Evolutionary conservation across 2,797 vertebrate species (phyloP).

Genomic region (Phoxinus dragarum): DNA sequence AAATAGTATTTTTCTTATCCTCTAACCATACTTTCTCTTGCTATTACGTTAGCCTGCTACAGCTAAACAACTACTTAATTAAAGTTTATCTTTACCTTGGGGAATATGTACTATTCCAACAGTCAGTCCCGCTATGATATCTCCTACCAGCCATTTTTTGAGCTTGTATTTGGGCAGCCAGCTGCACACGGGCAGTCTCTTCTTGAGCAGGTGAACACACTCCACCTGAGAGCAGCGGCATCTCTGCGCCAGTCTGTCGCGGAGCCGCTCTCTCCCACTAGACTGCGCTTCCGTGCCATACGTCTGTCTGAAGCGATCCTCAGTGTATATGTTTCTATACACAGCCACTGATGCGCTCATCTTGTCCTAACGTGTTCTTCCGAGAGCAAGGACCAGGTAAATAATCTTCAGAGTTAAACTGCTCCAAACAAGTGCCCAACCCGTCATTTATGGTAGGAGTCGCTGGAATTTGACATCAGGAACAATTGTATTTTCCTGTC

Average conservation of each 20-base stretch:
- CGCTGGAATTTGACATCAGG: conserved; percentile 66
- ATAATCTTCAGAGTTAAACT: conserved; percentile 22
- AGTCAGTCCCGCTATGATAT: conserved; percentile 86
- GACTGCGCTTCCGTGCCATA: conserved; percentile 74
- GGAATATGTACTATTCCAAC: conserved; percentile 93
- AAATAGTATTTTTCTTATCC: not conserved
- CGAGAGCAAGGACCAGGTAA: not conserved
- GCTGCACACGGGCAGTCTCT: conserved; percentile 81
- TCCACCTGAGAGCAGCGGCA: conserved; percentile 79
- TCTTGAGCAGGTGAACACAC: conserved; percentile 78
- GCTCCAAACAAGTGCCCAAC: conserved; percentile 55
- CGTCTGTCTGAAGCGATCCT: conserved; percentile 83
- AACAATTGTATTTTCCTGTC: conserved; percentile 76
- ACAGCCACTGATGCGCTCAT: conserved; percentile 85
- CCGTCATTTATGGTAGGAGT: conserved; percentile 71
- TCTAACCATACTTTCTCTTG: not conserved
- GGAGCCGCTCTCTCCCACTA: conserved; percentile 64
- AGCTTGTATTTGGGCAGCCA: conserved; percentile 89
- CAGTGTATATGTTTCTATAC: conserved; percentile 84
- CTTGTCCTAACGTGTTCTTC: conserved; percentile 33
- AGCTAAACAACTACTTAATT: not conserved
- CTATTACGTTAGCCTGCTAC: not conserved
- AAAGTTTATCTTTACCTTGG: conserved; percentile 78
- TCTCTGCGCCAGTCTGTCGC: conserved; percentile 68
- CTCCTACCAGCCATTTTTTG: conserved; percentile 88